phyloP scores from a whole-genome alignment of 2,888 invertebrate species.

The Pogonocherus hispidulus region DNA sequence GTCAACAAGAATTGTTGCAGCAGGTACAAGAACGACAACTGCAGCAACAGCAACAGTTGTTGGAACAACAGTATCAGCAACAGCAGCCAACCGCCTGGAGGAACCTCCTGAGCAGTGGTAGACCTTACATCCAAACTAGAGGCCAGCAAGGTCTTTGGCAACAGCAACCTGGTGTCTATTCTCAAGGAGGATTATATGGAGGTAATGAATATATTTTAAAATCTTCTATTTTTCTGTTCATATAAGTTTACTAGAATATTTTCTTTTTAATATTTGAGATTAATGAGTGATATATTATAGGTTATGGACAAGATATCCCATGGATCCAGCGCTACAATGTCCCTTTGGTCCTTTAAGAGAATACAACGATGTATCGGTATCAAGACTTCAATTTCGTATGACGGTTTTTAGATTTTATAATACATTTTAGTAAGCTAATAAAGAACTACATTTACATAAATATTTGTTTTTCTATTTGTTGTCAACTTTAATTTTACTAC shows the following conservation, averaged over 20 bases:
- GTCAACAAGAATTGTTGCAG: neutral
- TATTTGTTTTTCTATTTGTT: neutral
- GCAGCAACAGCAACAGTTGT: neutral
- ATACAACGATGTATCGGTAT: neutral
- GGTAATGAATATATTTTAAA: neutral
- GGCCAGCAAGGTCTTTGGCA: slow-evolving; percentile 19
- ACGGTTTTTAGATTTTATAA: neutral
- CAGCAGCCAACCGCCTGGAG: neutral
- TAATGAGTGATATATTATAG: neutral
- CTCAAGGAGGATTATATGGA: slow-evolving; percentile 12
- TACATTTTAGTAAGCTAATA: slow-evolving; percentile 4
- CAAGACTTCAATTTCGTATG: slow-evolving; percentile 3
- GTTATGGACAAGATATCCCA: slow-evolving; percentile 8
- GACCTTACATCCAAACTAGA: slow-evolving; percentile 6
- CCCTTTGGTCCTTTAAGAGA: slow-evolving; percentile 3
- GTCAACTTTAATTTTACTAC: too few species aligned
- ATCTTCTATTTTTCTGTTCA: neutral
- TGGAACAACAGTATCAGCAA: neutral
- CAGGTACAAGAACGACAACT: slow-evolving; percentile 8
- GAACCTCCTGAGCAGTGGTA: neutral
- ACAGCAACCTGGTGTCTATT: slow-evolving; percentile 9
- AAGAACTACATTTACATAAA: slow-evolving; percentile 2
- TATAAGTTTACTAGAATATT: too few species aligned
- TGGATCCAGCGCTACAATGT: slow-evolving; percentile 5
- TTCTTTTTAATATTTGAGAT: neutral